phyloP scores from a whole-genome alignment of 1,140 invertebrate genomes.

The Onthophagus taurus region DNA sequence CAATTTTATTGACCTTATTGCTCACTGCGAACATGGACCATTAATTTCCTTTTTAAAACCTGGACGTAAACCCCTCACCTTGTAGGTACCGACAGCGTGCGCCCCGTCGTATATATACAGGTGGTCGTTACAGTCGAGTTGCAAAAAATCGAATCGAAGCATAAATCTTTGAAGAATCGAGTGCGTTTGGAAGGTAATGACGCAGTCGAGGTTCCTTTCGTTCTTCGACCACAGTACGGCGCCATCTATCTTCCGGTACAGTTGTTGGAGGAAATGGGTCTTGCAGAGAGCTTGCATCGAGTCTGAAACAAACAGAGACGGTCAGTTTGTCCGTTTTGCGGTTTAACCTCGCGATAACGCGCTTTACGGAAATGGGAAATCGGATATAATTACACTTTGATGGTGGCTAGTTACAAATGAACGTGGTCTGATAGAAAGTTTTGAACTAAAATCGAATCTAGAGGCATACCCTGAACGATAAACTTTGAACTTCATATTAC shows the following conservation, averaged over 20 bases:
- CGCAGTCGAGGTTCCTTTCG: slow-evolving; percentile 81
- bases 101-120: slow-evolving; percentile 87
- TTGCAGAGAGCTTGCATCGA: slow-evolving; percentile 78
- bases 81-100: slow-evolving; percentile 73
- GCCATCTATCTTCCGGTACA: slow-evolving; percentile 84
- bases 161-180: slow-evolving; percentile 88
- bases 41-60: no score
- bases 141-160: slow-evolving; percentile 72
- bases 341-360: neutral
- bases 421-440: neutral
- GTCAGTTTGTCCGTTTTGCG: slow-evolving; percentile 4
- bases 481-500: no score
- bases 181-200: slow-evolving; percentile 87
- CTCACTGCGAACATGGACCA: no score
- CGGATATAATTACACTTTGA: neutral
- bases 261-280: slow-evolving; percentile 72
- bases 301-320: slow-evolving; percentile 53
- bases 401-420: neutral
- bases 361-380: neutral
- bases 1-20: no score
- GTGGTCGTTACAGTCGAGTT: slow-evolving; percentile 88
- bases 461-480: no score
- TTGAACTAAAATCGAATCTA: no score
- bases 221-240: slow-evolving; percentile 80
- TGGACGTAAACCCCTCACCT: no score